Conservation (phyloP, 2,797 vertebrate genomes). For the Knipowitschia caucasica region DNA sequence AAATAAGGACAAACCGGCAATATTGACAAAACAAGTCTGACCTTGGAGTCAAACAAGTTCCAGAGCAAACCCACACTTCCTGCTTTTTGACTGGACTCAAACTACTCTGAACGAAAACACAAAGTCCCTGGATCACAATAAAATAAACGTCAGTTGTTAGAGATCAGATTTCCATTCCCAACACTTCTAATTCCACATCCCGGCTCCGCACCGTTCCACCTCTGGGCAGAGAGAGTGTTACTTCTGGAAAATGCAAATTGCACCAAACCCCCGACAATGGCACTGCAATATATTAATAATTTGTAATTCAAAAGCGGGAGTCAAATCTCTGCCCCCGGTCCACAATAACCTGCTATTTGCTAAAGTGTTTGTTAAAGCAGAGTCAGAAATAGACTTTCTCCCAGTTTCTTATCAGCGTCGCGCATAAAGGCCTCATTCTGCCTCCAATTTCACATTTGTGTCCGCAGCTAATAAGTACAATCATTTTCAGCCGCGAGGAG, state of each 20-base stretch:
- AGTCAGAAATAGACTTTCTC: conserved; percentile 43
- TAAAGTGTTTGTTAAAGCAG: conserved; percentile 25
- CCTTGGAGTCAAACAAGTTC: too few relatives aligned
- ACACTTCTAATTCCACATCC: conserved; percentile 2
- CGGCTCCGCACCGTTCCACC: not conserved
- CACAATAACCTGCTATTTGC: conserved; percentile 33
- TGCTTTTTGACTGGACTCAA: not conserved
- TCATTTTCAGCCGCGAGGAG: conserved; percentile 67
- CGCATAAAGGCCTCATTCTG: conserved; percentile 67
- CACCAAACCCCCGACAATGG: not conserved
- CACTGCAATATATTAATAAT: conserved; percentile 30
- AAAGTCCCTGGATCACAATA: conserved; percentile 6
- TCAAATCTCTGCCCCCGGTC: conserved; percentile 23
- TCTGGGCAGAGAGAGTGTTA: conserved; percentile 4
- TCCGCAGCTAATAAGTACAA: conserved; percentile 49
- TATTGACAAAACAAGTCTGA: too few relatives aligned
- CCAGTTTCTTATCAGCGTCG: conserved; percentile 64
- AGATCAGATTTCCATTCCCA: conserved; percentile 10
- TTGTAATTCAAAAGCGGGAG: conserved; percentile 27
- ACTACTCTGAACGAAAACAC: not conserved
- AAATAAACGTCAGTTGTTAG: not conserved
- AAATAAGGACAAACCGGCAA: too few relatives aligned
- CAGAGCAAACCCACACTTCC: too few relatives aligned
- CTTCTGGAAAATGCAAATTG: conserved; percentile 19
- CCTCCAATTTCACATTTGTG: conserved; percentile 46